A percentile compares a stretch with the other conserved stretches of the same genome.
Conservation (phyloP, 2,113 vertebrate genomes). For the Dascyllus trimaculatus region DNA sequence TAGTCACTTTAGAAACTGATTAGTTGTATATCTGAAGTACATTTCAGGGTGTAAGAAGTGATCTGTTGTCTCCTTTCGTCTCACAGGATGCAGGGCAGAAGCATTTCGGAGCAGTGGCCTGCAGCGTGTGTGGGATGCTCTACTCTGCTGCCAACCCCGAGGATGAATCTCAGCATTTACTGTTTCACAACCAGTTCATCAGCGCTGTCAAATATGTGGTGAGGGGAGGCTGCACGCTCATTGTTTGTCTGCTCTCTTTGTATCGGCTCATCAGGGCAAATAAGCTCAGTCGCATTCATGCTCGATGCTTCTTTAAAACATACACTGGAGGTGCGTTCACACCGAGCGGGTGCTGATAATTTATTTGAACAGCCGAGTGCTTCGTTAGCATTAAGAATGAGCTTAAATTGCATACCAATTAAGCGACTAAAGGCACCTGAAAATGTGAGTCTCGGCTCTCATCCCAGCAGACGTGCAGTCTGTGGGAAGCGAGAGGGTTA, state of each 20-base stretch:
- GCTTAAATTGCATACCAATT: not conserved
- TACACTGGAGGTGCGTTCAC: no score
- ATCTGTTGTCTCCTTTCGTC: slow-evolving; percentile 14
- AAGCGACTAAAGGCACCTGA: not conserved
- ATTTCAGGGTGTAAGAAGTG: not conserved
- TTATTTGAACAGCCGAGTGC: not conserved
- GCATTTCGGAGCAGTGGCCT: slow-evolving; percentile 95
- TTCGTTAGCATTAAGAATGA: not conserved
- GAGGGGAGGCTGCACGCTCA: slow-evolving; percentile 70
- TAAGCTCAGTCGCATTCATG: not conserved
- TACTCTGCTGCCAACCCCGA: slow-evolving; percentile 96
- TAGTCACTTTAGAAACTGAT: not conserved
- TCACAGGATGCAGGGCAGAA: slow-evolving; percentile 94
- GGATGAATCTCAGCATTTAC: slow-evolving; percentile 96
- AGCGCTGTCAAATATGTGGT: slow-evolving; percentile 99
- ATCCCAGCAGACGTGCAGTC: not conserved
- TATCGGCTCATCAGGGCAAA: not conserved
- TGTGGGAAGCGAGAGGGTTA: not conserved
- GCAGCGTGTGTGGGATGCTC: slow-evolving; percentile 97
- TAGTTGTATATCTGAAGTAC: not conserved
- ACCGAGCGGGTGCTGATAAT: no score
- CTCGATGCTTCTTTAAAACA: no score
- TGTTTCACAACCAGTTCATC: slow-evolving; percentile 99
- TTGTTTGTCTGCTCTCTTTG: not conserved
- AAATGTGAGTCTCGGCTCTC: not conserved